These are phyloP conservation scores for Cephalotes varians DNA, from an alignment of 2,888 invertebrate species.

Conservation along the genomic window DNA sequence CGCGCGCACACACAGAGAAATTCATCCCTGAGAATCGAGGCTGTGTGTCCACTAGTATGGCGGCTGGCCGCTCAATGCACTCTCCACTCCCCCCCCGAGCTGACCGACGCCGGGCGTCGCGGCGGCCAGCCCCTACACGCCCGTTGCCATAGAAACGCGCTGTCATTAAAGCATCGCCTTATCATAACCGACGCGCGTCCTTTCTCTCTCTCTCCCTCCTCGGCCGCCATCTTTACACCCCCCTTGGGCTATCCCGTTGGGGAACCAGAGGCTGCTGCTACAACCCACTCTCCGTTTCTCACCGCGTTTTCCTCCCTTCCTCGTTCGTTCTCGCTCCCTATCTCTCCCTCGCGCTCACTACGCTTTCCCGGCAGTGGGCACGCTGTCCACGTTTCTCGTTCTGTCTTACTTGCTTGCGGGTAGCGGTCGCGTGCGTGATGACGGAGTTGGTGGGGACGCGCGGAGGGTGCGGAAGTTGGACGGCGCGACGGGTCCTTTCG, in stretches of 20 bases:
- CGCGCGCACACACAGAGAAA: conserved; percentile 79
- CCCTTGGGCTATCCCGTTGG: conserved; percentile 75
- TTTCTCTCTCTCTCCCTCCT: conserved; percentile 72
- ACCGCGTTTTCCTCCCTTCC: conserved; percentile 66
- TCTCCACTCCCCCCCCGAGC: conserved; percentile 76
- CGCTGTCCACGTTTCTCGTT: conserved; percentile 58
- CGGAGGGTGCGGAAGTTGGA: conserved; percentile 64
- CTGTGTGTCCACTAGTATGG: conserved; percentile 85
- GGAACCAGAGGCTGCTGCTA: conserved; percentile 66
- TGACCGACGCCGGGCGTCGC: conserved; percentile 85
- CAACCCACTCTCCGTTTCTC: conserved; percentile 69
- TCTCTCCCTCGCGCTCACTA: conserved; percentile 24
- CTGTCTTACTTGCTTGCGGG: conserved; percentile 69
- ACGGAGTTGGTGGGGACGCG: conserved; percentile 69
- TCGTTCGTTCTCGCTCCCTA: conserved; percentile 42
- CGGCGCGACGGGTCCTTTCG: conserved; percentile 74
- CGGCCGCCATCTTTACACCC: conserved; percentile 85
- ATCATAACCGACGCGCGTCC: conserved; percentile 85
- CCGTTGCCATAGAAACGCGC: conserved; percentile 84
- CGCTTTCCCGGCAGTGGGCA: conserved; percentile 43
- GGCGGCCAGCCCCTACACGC: conserved; percentile 84
- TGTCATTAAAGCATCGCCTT: conserved; percentile 86
- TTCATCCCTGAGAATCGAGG: conserved; percentile 82
- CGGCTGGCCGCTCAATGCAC: conserved; percentile 83
- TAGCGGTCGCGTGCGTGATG: conserved; percentile 78